Base-by-base conservation (phyloP, 1,140 invertebrate genomes). In the Popillia japonica region DNA sequence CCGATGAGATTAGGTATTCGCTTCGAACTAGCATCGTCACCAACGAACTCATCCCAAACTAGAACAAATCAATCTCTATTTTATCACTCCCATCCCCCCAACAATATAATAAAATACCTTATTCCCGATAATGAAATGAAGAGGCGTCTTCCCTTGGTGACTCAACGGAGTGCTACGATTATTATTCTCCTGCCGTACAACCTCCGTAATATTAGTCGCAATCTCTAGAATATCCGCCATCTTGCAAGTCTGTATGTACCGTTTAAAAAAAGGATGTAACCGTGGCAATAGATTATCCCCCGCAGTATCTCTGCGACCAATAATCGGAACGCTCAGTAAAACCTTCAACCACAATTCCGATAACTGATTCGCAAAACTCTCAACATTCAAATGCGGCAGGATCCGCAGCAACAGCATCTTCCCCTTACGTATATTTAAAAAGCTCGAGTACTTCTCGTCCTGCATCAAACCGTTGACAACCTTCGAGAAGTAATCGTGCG, bases 391-490 rank as follows among this genome's bases (percentile, higher is more conserved):
- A 72, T 84, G 89, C 34, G 90, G 88, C 82, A 92, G 86, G 78
- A 92, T 86, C 80, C 91, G 87, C 40, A 91, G 84, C 61, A 92
- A 83, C 61, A 92, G 84, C 80, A 88, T 90, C 90, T 93, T 92
- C 84, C 93, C 93, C 83, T 94, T 94, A 78, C 93, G 89, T 74
- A 94, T 92, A 81, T 90, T 91, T 79, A 94, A 86, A 88, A 93
- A 91, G 81, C 90, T 90, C 8, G 89, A 84, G 79, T 94, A 87
- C 83, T 93, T 90, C 75, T 93, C 92, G 8, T 92, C 91, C 79
- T 91, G 89, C 42, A 92, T 86, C 40, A 94, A 85, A 3, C 91
- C 91, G 0, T 89, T 86, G 72, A 91, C 89, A 76, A 93, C 89
- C 81, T 90, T 92, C 75, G 88, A 89, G 4, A 92, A 83, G 17